Conservation (phyloP, 2,113 vertebrate species). For the Ptilorrhoa leucosticta region DNA sequence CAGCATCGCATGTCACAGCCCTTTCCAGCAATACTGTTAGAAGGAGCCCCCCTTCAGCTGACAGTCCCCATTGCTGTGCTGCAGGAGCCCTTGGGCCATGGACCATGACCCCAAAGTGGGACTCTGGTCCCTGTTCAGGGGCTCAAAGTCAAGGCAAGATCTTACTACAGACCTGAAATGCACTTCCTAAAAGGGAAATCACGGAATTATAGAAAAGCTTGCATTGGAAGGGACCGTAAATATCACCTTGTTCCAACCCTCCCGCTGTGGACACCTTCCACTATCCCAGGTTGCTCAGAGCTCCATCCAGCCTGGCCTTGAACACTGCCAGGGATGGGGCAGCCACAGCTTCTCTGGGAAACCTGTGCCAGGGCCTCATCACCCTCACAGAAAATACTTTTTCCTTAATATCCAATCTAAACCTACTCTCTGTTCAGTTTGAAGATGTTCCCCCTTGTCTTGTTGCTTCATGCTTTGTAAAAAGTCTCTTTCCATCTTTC, state of each 20-base stretch:
- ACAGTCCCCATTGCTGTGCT: not conserved
- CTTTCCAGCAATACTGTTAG: not conserved
- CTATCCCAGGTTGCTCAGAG: not conserved
- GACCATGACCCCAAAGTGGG: not conserved
- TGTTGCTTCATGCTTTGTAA: not conserved
- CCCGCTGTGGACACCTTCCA: not conserved
- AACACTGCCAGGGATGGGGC: not conserved
- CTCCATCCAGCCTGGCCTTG: not conserved
- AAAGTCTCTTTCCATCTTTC: not conserved
- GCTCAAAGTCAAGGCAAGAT: not conserved
- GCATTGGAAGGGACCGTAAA: not conserved
- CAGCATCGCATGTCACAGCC: not conserved
- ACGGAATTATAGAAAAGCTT: not conserved
- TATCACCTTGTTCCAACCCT: not conserved
- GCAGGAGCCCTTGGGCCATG: rapidly evolving
- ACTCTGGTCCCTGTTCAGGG: not conserved
- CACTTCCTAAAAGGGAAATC: not conserved
- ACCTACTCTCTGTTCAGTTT: not conserved
- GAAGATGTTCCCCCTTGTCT: not conserved
- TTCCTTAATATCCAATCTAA: not conserved
- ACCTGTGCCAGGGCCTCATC: not conserved
- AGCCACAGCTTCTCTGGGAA: not conserved
- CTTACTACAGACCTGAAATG: not conserved
- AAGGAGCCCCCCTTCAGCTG: not conserved
- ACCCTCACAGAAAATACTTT: not conserved